Base-by-base conservation (phyloP, 2,113 vertebrate genomes). In the Athene noctua region DNA sequence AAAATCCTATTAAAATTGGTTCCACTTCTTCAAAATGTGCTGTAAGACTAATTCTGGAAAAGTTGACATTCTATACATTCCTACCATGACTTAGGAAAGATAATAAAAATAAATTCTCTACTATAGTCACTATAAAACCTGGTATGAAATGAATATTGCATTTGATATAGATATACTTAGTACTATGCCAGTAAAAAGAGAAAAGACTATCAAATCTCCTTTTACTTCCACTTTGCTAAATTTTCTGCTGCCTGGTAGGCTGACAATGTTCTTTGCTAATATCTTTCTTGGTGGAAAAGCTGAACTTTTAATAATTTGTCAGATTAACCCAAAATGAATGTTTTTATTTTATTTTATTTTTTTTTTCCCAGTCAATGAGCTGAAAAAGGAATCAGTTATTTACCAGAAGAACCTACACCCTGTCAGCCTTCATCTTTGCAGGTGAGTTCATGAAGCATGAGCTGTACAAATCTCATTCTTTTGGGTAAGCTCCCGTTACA, bases 61-160 rank as follows among this genome's bases (percentile, higher is more conserved):
- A 73, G 70, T 0, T 94, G 83, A 82, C 51, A 74, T 72, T 94
- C 96, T 88, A 94, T 70, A 79, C 67, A 61, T 42, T 65, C 38
- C 29, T 81, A 89, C 92, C 47, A 85, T 75, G 58, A 84, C 42
- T 59, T 87, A 80, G 17, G 74, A 94, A 97, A 68, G 25, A 55
- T 49, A 94, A 87, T 90, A 92, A 92, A 95, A 95, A 90, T 95
- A 88, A 93, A 90, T 94, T 96, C 36, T 91, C 42, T 74, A 63
- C 55, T 71, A 40, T 27, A 87, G 80, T 74, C 55, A 38, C 36
- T 81, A 75, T 92, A 96, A 96, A 97, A 94, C 11, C 66, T 86
- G 32, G 27, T 90, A 85, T 77, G 78, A 82, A 78, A 81, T 38
- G 75, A 95, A 90, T 51, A 40, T 87, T 90, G 70, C 0, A 3